phyloP scores from a whole-genome alignment of 2,797 vertebrate species.

The Cyprinella venusta region DNA sequence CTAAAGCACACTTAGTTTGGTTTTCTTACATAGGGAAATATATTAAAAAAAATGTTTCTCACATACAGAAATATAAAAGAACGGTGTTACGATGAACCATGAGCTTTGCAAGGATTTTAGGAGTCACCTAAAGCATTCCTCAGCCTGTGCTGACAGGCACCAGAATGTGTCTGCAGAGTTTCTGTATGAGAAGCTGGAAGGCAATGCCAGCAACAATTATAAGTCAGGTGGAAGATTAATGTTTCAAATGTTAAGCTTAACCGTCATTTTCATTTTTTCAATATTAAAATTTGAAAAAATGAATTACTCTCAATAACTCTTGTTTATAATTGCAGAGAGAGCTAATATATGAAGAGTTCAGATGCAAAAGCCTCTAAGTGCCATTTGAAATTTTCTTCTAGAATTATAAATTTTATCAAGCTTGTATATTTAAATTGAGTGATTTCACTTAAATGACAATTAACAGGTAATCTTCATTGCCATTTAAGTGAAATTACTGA shows the following conservation, averaged over 20 bases:
- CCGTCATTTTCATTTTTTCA: background rate
- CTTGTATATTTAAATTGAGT: no score
- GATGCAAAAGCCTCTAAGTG: no score
- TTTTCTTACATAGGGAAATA: background rate
- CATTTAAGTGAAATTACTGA: no score
- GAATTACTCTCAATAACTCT: no score
- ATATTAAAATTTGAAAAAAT: no score
- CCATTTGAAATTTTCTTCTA: no score
- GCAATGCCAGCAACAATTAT: slow-evolving; percentile 9
- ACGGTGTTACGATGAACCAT: background rate
- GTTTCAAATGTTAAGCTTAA: background rate
- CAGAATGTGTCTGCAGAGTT: slow-evolving; percentile 4
- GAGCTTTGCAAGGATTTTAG: background rate
- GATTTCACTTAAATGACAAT: no score
- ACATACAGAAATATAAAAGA: background rate
- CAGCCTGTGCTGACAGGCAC: slow-evolving; percentile 35
- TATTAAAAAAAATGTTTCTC: background rate
- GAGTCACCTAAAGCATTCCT: slow-evolving; percentile 32
- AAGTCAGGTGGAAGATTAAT: background rate
- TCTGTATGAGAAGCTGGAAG: background rate
- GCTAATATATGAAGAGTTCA: no score
- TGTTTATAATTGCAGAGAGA: background rate
- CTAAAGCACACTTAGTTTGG: background rate
- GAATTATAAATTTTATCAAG: no score
- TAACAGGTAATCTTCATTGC: no score